Conservation (phyloP, 2,113 vertebrate species). For the Hypanus sabinus region DNA sequence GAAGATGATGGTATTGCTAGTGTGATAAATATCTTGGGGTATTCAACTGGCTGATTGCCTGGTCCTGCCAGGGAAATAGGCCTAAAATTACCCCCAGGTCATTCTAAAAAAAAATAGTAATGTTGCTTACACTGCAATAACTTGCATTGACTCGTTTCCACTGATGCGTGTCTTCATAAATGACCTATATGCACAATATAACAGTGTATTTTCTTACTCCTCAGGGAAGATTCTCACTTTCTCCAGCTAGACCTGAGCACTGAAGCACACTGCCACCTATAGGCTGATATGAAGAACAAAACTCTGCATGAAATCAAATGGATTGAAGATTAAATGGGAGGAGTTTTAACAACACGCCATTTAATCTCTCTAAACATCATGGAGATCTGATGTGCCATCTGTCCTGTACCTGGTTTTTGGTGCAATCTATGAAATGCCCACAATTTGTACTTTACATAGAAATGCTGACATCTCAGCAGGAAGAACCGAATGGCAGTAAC, state of each 20-base stretch:
- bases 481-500: not conserved
- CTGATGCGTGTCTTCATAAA: not conserved
- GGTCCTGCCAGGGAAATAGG: not conserved
- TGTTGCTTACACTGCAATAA: not conserved
- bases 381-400: not conserved
- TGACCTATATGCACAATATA: not conserved
- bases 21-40: not conserved
- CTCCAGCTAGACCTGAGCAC: not conserved
- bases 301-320: not conserved
- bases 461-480: not conserved
- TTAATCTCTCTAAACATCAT: not conserved
- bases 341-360: not conserved
- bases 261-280: conserved; percentile 2
- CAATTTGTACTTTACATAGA: not conserved
- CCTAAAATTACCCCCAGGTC: not conserved
- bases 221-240: not conserved
- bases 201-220: not conserved
- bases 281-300: not conserved
- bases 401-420: no score
- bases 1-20: not conserved
- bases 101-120: not conserved
- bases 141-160: not conserved
- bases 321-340: not conserved
- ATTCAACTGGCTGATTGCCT: not conserved
- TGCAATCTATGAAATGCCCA: not conserved